phyloP scores from a whole-genome alignment of 2,113 vertebrate genomes.

The Scatophagus argus region DNA sequence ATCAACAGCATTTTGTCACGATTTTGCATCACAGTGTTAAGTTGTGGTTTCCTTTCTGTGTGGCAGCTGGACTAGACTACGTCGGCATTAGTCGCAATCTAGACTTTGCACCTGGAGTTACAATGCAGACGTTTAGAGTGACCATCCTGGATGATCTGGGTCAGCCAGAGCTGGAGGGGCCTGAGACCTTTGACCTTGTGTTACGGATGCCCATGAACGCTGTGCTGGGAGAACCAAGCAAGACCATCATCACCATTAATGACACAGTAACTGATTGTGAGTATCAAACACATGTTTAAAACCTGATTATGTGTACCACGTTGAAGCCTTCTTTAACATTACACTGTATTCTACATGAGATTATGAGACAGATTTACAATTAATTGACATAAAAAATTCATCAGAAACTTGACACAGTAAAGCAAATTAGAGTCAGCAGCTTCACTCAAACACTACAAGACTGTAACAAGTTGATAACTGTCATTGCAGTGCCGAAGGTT shows the following conservation, averaged over 20 bases:
- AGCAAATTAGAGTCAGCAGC: not conserved
- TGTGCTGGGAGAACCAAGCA: conserved; percentile 87
- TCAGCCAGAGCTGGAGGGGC: conserved; percentile 87
- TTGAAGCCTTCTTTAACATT: not conserved
- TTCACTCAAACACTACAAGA: not conserved
- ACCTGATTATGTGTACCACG: not conserved
- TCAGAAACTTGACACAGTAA: too few relatives aligned
- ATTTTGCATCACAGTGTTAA: not conserved
- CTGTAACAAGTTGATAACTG: not conserved
- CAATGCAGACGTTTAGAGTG: conserved; percentile 86
- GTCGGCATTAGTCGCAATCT: conserved; percentile 87
- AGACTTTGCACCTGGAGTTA: conserved; percentile 88
- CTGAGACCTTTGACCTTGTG: conserved; percentile 87
- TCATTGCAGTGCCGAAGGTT: conserved; percentile 83
- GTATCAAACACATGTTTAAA: conserved; percentile 48
- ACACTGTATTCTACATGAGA: not conserved
- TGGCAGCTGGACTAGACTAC: conserved; percentile 88
- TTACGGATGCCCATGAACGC: conserved; percentile 87
- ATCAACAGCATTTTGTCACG: not conserved
- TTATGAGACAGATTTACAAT: too few relatives aligned
- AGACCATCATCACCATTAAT: conserved; percentile 86
- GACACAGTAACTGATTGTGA: conserved; percentile 85
- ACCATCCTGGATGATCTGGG: conserved; percentile 88
- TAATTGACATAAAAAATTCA: not conserved
- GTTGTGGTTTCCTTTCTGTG: conserved; percentile 10